phyloP scores from a whole-genome alignment of 2,797 vertebrate species.

The Rhodeus uyekii region DNA sequence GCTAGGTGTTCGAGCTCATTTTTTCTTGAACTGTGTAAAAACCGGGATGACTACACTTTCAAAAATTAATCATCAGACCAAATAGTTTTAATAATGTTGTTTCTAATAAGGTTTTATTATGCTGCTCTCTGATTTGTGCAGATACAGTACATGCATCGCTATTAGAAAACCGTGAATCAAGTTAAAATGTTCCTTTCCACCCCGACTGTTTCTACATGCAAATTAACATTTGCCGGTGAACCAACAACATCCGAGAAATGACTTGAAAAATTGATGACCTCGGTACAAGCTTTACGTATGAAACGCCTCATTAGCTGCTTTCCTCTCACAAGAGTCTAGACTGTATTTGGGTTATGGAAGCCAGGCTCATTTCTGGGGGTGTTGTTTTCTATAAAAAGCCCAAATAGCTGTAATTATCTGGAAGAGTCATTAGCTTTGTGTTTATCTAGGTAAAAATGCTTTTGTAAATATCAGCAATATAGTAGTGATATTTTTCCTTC shows the following conservation, averaged over 20 bases:
- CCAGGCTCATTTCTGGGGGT: slow-evolving; percentile 11
- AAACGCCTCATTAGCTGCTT: slow-evolving; percentile 51
- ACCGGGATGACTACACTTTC: too few relatives aligned
- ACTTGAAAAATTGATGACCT: slow-evolving; percentile 46
- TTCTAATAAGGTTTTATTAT: slow-evolving; percentile 18
- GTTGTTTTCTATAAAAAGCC: slow-evolving; percentile 22
- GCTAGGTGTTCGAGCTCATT: too few relatives aligned
- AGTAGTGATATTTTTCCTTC: neutral
- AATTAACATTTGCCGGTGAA: slow-evolving; percentile 32
- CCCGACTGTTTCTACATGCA: slow-evolving; percentile 21
- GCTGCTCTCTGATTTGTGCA: neutral
- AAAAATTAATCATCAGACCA: neutral
- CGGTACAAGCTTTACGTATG: slow-evolving; percentile 25
- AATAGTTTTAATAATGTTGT: neutral
- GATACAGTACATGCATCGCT: neutral
- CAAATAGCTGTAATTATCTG: slow-evolving; percentile 53
- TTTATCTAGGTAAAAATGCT: slow-evolving; percentile 17
- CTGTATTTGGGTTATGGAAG: slow-evolving; percentile 22
- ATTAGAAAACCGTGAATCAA: slow-evolving; percentile 8
- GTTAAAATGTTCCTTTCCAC: slow-evolving; percentile 19
- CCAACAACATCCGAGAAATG: slow-evolving; percentile 41
- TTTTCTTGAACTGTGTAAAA: too few relatives aligned
- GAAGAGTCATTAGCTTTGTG: slow-evolving; percentile 21
- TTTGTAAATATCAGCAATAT: neutral
- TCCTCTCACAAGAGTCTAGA: slow-evolving; percentile 15